These are phyloP conservation scores for Gymnothorax javanicus DNA, from an alignment of 2,797 vertebrate species.

Conservation along the genomic window DNA sequence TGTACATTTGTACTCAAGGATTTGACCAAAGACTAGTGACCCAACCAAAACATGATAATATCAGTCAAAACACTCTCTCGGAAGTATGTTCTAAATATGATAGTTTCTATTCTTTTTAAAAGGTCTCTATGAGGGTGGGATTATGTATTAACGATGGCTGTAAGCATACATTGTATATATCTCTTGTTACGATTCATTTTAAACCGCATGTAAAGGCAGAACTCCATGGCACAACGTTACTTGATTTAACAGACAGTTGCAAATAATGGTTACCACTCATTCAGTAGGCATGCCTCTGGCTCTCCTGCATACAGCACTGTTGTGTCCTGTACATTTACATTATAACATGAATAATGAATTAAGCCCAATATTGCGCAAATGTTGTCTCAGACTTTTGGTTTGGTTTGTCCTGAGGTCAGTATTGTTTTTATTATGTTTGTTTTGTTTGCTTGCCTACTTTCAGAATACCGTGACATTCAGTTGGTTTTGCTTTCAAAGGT, in stretches of 20 bases:
- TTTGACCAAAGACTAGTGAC: background rate
- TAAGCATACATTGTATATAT: background rate
- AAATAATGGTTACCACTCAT: background rate
- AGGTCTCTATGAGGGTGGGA: background rate
- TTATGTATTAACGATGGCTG: background rate
- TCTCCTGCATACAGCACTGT: background rate
- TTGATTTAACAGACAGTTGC: background rate
- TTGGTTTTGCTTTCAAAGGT: constrained; percentile 46
- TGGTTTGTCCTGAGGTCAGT: constrained; percentile 52
- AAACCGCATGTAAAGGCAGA: background rate
- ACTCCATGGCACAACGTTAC: background rate
- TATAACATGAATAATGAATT: background rate
- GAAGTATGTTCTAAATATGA: background rate
- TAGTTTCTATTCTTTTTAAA: background rate
- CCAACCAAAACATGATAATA: background rate
- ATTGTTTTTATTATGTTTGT: constrained; percentile 56
- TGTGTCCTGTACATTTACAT: background rate
- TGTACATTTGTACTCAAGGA: background rate
- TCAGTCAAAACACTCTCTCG: background rate
- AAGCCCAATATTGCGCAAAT: constrained; percentile 41
- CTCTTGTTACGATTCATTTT: background rate
- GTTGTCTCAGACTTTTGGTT: constrained; percentile 44
- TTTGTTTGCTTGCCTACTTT: constrained; percentile 54
- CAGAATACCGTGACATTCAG: constrained; percentile 56
- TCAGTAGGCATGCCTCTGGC: background rate